These are phyloP conservation scores for Microchrysa polita DNA, from an alignment of 2,888 invertebrate species.

Conservation along the genomic window DNA sequence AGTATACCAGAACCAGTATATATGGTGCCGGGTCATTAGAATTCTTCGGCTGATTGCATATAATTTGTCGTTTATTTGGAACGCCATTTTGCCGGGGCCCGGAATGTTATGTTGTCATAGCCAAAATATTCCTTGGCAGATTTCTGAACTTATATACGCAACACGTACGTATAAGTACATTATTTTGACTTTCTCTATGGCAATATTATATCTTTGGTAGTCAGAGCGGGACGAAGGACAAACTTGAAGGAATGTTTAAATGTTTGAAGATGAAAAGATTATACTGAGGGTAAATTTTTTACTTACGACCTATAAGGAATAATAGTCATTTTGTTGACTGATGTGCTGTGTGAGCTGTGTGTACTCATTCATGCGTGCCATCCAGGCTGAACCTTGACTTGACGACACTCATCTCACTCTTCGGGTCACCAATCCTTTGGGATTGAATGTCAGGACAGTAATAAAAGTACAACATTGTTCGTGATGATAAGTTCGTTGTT, in stretches of 20 bases:
- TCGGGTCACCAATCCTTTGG: neutral
- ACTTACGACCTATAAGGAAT: neutral
- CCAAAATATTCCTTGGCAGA: neutral
- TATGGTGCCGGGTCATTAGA: conserved; percentile 2
- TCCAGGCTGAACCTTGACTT: too few relatives aligned
- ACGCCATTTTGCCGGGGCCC: neutral
- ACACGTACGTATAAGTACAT: neutral
- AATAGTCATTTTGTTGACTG: too few relatives aligned
- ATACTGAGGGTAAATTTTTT: neutral
- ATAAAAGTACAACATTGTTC: neutral
- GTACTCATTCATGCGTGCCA: too few relatives aligned
- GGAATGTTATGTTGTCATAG: neutral
- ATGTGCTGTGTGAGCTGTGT: too few relatives aligned
- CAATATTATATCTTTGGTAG: neutral
- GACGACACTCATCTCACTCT: neutral
- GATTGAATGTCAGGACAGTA: neutral
- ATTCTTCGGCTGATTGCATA: neutral
- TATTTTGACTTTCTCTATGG: too few relatives aligned
- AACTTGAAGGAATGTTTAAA: conserved; percentile 2
- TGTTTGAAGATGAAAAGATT: conserved; percentile 9
- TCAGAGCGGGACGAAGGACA: neutral
- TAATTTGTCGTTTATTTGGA: neutral
- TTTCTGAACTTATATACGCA: neutral
- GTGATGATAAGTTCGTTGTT: neutral
- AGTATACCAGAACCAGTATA: too few relatives aligned